These are phyloP conservation scores for Donacobius atricapilla DNA, from an alignment of 2,113 vertebrate species.

Conservation along the genomic window DNA sequence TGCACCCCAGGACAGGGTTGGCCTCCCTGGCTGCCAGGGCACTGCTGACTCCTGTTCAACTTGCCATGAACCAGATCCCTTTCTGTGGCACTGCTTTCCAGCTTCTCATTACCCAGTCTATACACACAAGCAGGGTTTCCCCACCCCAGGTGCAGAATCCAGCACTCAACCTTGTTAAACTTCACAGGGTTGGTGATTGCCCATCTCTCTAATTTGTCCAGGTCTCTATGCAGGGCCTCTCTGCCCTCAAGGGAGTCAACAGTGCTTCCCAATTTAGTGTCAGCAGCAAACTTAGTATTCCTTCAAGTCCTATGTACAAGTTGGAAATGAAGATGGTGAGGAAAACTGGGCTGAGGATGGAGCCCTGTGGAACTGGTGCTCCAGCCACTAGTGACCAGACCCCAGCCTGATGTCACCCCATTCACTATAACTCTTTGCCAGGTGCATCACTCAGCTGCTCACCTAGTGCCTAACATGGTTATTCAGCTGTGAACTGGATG, in stretches of 20 bases:
- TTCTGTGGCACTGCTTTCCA: not conserved
- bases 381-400: not conserved
- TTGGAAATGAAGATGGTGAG: not conserved
- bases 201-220: not conserved
- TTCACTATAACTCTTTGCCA: not conserved
- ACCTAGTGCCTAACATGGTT: rapidly evolving
- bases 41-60: not conserved
- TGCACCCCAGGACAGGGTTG: rapidly evolving
- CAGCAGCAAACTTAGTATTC: not conserved
- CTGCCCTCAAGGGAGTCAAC: not conserved
- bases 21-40: not conserved
- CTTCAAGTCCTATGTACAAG: rapidly evolving
- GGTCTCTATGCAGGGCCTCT: not conserved
- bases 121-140: not conserved
- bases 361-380: not conserved
- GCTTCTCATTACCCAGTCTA: not conserved
- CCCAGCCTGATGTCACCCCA: not conserved
- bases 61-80: rapidly evolving
- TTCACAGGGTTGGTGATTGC: not conserved
- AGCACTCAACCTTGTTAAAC: rapidly evolving
- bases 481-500: not conserved
- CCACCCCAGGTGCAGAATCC: not conserved
- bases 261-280: not conserved
- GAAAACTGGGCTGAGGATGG: not conserved
- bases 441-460: rapidly evolving